Percentiles rank a stretch among this genome's conserved stretches.
phyloP scores from a whole-genome alignment of 2,888 invertebrate species.

The Pseudococcus viburni region DNA sequence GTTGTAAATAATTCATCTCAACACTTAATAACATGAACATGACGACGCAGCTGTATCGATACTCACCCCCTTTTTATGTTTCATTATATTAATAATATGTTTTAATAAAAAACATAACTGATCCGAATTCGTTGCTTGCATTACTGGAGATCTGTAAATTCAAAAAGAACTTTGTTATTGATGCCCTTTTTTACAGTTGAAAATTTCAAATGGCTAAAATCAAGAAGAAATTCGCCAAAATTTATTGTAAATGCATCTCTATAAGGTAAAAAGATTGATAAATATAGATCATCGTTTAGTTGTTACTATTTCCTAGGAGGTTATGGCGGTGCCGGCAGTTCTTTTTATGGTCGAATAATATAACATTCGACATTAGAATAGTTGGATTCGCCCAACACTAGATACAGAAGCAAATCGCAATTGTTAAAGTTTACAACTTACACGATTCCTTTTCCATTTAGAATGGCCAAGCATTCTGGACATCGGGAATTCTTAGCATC shows the following conservation, averaged over 20 bases:
- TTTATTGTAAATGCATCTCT: no score
- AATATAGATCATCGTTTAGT: neutral
- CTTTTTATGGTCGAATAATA: no score
- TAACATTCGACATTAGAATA: no score
- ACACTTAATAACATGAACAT: neutral
- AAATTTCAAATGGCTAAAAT: no score
- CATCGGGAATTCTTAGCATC: conserved; percentile 73
- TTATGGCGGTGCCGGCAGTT: no score
- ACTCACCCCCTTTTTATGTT: conserved; percentile 57
- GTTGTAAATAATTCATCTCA: neutral
- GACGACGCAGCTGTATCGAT: neutral
- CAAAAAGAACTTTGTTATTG: no score
- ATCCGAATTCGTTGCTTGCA: conserved; percentile 57
- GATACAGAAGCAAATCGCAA: no score
- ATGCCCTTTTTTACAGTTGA: no score
- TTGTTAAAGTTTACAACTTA: no score
- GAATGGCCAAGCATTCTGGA: conserved; percentile 84
- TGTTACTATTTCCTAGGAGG: no score
- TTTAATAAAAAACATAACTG: conserved; percentile 58
- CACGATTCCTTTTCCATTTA: no score
- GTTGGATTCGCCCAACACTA: neutral
- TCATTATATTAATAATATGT: conserved; percentile 38
- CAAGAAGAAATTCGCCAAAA: no score
- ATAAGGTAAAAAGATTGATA: neutral
- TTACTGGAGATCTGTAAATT: conserved; percentile 55